These are phyloP conservation scores for Oxytorus armatus DNA, from an alignment of 2,888 invertebrate species.

Conservation along the genomic window DNA sequence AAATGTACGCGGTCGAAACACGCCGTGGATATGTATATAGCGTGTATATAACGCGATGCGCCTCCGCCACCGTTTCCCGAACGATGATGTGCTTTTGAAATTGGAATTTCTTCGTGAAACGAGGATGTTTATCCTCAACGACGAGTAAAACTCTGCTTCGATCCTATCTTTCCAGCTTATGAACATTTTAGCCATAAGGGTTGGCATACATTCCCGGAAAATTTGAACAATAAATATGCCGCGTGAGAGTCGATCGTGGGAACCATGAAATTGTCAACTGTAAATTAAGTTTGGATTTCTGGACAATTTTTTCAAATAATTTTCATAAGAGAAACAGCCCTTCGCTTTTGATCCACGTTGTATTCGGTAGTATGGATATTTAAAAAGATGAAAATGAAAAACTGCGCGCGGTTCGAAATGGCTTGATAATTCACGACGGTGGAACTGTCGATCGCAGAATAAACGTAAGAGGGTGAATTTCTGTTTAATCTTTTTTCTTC, in stretches of 20 bases:
- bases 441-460: too few relatives aligned
- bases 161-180: constrained; percentile 11
- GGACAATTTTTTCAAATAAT: background rate
- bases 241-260: background rate
- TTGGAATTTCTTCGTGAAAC: constrained; percentile 25
- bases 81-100: constrained; percentile 35
- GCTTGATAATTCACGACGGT: background rate
- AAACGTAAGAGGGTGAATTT: background rate
- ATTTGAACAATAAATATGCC: background rate
- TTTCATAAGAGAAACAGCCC: background rate
- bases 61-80: background rate
- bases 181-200: background rate
- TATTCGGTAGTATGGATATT: background rate
- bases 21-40: background rate
- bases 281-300: background rate
- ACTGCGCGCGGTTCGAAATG: background rate
- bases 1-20: constrained; percentile 32
- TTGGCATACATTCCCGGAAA: background rate
- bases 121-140: constrained; percentile 21
- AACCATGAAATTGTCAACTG: background rate
- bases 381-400: background rate
- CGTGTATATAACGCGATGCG: background rate
- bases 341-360: background rate
- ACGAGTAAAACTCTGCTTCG: constrained; percentile 22
- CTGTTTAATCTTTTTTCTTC: too few relatives aligned